Base-by-base conservation (phyloP, 1,140 invertebrate species). In the Meteorus sp. region DNA sequence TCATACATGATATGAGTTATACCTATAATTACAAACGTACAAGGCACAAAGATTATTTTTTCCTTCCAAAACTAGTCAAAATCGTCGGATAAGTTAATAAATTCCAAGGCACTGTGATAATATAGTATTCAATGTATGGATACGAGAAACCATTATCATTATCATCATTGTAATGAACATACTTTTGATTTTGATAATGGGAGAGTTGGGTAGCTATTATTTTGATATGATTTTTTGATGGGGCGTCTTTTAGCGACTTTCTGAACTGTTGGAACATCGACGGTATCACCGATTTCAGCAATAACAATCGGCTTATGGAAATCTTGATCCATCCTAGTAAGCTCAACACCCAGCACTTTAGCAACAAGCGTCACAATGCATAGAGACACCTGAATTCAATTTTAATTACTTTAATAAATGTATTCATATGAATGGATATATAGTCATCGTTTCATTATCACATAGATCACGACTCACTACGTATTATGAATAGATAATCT, bases 241-340 rank as follows among this genome's bases (percentile, higher is more conserved):
- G 77, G 76, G 19, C 64, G 61, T 52, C 74, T 64, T 56, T 75
- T 77, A 2, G 76, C 60, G 2, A 77, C 66, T 61, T 67, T 79
- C 35, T 69, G 70, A 8, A 71, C 41, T 3, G 65, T 59, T 29
- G 64, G 60, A 51, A 79, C 57, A 43, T 81, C 77, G 15, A 78
- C 75, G 1, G 77, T 75, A 53, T 78, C 77, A 9, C 76, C 77
- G 15, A 88, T 87, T 74, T 88, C 85, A 1, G 87, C 87, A 60
- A 85, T 85, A 1, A 89, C 83, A 22, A 89, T 85, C 17, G 83
- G 79, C 50, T 85, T 85, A 56, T 88, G 84, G 41, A 83, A 84
- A 68, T 89, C 88, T 63, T 86, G 80, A 62, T 90, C 87, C 22
- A 83, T 82, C 65, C 82, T 85, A 15, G 84, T 86, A 51, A 90